Base-by-base conservation (phyloP, 92 coral and sea anemone species). In the Bergia puertoricense region DNA sequence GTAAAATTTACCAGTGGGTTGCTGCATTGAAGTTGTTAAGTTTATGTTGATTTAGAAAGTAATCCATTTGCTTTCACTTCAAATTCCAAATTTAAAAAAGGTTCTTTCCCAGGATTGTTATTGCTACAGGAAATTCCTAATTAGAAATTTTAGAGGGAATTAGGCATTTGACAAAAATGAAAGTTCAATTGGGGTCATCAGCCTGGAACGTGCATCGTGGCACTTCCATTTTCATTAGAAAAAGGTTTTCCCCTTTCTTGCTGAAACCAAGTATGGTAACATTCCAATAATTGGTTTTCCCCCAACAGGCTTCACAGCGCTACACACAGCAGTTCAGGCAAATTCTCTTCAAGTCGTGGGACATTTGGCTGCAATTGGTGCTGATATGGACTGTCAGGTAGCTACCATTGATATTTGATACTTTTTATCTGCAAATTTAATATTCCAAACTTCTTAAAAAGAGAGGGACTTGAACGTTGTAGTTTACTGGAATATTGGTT, bases 351-450 rank as follows among this genome's bases (percentile, higher is more conserved):
- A 89, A 30, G 89, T 93, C 71, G 95, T 95, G 10, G 88, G 86
- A 83, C 76, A 86, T 69, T 91, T 97, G 22, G 88, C 91, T 13
- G 80, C 91, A 13, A 88, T 95, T 79, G 99, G 98, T 82, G 99
- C 98, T 0, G 87, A 97, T 76, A 88, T 93, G 41, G 92, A 97
- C 50, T 91, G 86, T 36, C 94, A 86, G 89, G 99, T 97, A 93
- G 81, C 65, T 50, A 65, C 37, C 1, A 0, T 4, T 62, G 38
- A 13, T 11, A 8, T 51, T 40, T 77, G 14, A 8, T 54, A 54
- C 59, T 37, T 46, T 74, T 38, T 74, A 5, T 56, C n/a, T 0
- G 56, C 57, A 43, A 23, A 43, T 77, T 20, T 16, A 79, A 14
- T 79, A 48, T 14, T 23, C 51, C 54, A 45, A 77, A 77, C 20